These are phyloP conservation scores for Megaceryle maxima DNA, from an alignment of 2,113 vertebrate genomes.

Conservation along the genomic window DNA sequence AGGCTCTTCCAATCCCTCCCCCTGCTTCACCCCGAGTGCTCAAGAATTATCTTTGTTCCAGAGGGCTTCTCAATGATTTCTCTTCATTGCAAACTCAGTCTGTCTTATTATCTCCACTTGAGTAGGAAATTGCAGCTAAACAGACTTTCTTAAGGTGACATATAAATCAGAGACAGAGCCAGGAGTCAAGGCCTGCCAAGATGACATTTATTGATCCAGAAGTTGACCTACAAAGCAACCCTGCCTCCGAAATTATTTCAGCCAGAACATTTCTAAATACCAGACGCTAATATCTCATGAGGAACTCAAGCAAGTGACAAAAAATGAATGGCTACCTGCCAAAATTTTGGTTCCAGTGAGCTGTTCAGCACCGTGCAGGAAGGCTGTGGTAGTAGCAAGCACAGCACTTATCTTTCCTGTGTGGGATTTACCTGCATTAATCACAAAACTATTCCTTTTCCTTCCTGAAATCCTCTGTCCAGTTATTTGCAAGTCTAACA, in stretches of 20 bases:
- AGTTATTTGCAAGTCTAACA: background rate
- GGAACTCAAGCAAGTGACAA: background rate
- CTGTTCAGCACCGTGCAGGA: background rate
- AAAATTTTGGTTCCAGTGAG: background rate
- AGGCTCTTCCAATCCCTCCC: background rate
- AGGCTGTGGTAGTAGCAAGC: background rate
- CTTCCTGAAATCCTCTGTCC: background rate
- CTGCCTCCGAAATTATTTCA: background rate
- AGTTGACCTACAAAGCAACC: background rate
- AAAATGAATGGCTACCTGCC: background rate
- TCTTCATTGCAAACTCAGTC: background rate
- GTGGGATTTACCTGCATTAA: background rate
- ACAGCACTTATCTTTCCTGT: background rate
- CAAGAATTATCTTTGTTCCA: slow-evolving; percentile 6
- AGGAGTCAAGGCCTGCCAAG: slow-evolving; percentile 28
- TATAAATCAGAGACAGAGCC: background rate
- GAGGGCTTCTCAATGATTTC: background rate
- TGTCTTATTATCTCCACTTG: slow-evolving; percentile 36
- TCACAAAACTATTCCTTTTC: background rate
- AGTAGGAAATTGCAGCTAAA: slow-evolving; percentile 20
- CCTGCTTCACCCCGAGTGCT: background rate
- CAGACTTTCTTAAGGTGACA: slow-evolving; percentile 41
- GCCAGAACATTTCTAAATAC: background rate
- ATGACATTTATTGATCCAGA: background rate
- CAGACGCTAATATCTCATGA: background rate